Percentiles rank a stretch among this genome's conserved stretches.
Evolutionary conservation across 2,797 vertebrate species (phyloP).

Genomic region (Coilia nasus): DNA sequence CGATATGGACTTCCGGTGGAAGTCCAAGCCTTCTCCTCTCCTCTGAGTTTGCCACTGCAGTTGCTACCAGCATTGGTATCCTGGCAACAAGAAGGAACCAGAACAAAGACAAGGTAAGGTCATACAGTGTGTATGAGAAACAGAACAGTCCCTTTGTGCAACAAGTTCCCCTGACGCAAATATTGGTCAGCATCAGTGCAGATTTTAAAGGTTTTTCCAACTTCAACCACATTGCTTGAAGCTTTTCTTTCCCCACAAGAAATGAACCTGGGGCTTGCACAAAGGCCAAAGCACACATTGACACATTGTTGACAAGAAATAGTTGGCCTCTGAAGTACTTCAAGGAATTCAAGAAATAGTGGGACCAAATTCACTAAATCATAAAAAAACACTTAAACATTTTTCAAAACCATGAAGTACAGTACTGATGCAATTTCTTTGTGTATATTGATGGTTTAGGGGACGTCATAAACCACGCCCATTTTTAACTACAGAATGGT

Average conservation of each 20-base stretch:
- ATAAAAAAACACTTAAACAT: not conserved
- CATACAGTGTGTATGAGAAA: constrained; percentile 60
- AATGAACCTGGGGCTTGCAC: not conserved
- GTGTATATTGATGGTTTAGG: too few species aligned
- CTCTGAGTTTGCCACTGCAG: constrained; percentile 70
- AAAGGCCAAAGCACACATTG: not conserved
- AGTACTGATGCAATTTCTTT: too few species aligned
- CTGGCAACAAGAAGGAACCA: constrained; percentile 75
- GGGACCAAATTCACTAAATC: not conserved
- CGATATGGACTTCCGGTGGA: constrained; percentile 66
- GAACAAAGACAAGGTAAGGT: constrained; percentile 77
- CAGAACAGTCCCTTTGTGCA: constrained; percentile 36
- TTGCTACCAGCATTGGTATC: constrained; percentile 79
- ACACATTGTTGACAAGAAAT: not conserved
- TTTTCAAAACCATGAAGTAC: too few species aligned
- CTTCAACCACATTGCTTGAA: not conserved
- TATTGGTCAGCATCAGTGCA: not conserved
- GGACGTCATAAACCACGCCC: too few species aligned
- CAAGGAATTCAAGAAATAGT: not conserved
- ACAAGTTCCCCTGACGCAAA: constrained; percentile 2
- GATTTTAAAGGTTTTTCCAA: constrained; percentile 4
- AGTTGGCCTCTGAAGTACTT: not conserved
- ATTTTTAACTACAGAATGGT: too few species aligned
- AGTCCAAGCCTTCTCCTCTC: constrained; percentile 64
- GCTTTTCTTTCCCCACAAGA: not conserved